Conservation (phyloP, 1,140 invertebrate species). For the Bombus sibiricus region DNA sequence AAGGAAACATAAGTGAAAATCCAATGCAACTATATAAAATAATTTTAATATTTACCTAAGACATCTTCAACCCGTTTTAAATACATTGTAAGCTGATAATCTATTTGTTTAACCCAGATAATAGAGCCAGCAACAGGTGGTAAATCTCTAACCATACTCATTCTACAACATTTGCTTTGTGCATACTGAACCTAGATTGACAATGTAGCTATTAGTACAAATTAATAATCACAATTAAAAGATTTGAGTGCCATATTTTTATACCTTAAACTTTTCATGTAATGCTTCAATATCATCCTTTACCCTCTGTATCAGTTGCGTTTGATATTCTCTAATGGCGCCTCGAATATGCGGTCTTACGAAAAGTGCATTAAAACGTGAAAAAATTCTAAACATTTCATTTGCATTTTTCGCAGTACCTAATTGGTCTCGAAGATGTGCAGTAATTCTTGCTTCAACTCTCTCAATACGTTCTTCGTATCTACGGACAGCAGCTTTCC, state of each 20-base stretch:
- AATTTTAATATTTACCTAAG: constrained; percentile 85
- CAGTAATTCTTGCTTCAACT: constrained; percentile 98
- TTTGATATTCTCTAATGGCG: constrained; percentile 99
- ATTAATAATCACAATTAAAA: constrained; percentile 1
- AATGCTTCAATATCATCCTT: constrained; percentile 99
- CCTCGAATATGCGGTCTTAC: constrained; percentile 99
- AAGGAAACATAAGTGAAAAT: constrained; percentile 39
- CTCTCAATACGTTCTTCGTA: constrained; percentile 99
- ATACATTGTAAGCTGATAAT: constrained; percentile 98
- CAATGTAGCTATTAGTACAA: constrained; percentile 24
- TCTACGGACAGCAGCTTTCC: constrained; percentile 97
- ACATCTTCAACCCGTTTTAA: constrained; percentile 98
- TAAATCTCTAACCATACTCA: constrained; percentile 95
- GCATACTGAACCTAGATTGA: constrained; percentile 91
- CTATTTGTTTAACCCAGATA: constrained; percentile 99
- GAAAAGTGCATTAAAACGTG: constrained; percentile 98
- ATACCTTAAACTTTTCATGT: constrained; percentile 98
- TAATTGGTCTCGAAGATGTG: constrained; percentile 97
- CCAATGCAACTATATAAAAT: neutral
- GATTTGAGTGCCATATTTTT: neutral
- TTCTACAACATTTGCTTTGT: constrained; percentile 94
- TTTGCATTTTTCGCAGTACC: constrained; percentile 99
- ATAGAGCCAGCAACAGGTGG: constrained; percentile 98
- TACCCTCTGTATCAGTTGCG: constrained; percentile 98
- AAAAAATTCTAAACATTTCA: constrained; percentile 99